phyloP scores from a whole-genome alignment of 2,797 vertebrate genomes.

The Tragelaphus eurycerus region DNA sequence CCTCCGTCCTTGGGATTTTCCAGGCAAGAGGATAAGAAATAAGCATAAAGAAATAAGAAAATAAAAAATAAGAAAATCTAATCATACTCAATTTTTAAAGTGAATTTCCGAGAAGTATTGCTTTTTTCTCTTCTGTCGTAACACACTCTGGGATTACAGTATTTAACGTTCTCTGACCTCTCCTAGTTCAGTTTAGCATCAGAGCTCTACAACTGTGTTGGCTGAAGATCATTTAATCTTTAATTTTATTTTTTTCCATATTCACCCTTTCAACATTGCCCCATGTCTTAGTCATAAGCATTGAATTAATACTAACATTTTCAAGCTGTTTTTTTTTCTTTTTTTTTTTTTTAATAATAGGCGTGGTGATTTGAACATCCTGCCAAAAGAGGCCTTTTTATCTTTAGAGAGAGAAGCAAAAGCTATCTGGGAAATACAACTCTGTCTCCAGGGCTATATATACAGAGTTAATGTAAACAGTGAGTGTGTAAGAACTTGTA shows the following conservation, averaged over 20 bases:
- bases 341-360: neutral
- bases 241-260: neutral
- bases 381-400: neutral
- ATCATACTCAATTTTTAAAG: neutral
- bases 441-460: neutral
- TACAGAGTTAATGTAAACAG: neutral
- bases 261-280: neutral
- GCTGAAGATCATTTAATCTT: neutral
- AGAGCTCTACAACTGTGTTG: no score
- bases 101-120: neutral
- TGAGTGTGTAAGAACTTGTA: neutral
- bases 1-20: no score
- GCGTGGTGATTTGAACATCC: neutral
- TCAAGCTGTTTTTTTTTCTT: neutral
- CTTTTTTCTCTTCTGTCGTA: neutral
- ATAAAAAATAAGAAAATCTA: neutral
- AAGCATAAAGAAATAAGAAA: neutral
- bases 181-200: no score
- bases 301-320: neutral
- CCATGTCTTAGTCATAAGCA: neutral
- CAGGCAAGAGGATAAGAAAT: neutral
- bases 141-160: neutral
- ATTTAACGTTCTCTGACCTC: rapidly evolving
- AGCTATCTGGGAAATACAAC: neutral
- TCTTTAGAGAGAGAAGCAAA: neutral